These are phyloP conservation scores for Harpalus rufipes DNA, from an alignment of 2,888 invertebrate genomes.

Conservation along the genomic window DNA sequence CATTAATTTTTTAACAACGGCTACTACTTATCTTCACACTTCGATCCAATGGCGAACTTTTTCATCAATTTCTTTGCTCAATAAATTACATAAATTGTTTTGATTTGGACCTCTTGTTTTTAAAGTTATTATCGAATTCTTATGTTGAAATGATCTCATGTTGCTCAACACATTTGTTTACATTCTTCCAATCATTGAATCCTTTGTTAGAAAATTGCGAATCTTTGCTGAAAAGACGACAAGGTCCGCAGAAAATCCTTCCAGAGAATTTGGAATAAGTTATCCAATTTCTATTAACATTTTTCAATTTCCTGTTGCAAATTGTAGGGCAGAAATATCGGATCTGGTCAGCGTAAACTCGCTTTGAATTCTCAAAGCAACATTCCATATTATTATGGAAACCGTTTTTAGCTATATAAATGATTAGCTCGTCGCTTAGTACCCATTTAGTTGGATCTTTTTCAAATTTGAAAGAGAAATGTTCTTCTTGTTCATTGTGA, in stretches of 20 bases:
- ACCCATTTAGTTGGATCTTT: too few relatives aligned
- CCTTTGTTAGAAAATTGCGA: conserved; percentile 5
- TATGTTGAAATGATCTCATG: conserved; percentile 40
- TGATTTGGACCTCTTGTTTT: background rate
- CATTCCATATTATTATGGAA: too few relatives aligned
- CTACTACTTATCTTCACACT: conserved; percentile 32
- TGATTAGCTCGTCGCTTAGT: too few relatives aligned
- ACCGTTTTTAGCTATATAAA: too few relatives aligned
- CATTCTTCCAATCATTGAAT: conserved; percentile 42
- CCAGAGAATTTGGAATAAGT: conserved; percentile 8
- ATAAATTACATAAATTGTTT: background rate
- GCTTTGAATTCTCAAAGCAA: too few relatives aligned
- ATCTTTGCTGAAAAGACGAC: conserved; percentile 8
- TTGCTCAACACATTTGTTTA: background rate
- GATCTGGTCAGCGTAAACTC: too few relatives aligned
- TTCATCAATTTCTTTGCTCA: conserved; percentile 32
- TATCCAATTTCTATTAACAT: conserved; percentile 16
- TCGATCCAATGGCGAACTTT: conserved; percentile 19
- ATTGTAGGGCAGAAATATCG: too few relatives aligned
- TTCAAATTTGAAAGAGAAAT: too few relatives aligned
- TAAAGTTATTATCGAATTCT: conserved; percentile 14
- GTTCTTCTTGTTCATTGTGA: too few relatives aligned
- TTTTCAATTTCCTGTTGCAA: too few relatives aligned
- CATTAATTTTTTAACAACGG: conserved; percentile 24
- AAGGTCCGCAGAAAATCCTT: conserved; percentile 22